Base-by-base conservation (phyloP, 2,888 invertebrate genomes). In the Tinea pellionella region DNA sequence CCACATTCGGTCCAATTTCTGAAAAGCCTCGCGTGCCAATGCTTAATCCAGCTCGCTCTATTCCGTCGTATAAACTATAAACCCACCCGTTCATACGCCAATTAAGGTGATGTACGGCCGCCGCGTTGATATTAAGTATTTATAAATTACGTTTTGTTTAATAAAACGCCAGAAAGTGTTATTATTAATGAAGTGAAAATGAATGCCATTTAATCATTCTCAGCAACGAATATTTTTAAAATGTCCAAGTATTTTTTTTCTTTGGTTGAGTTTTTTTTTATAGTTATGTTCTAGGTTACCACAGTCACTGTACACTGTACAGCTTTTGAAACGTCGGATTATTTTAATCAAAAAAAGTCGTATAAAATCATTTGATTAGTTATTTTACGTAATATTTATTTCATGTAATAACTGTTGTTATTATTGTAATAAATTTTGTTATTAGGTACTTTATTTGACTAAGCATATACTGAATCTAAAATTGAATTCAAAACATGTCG, bases 141-240 rank as follows among this genome's bases (percentile, higher is more conserved):
- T 80, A 78, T 78, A 78, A 80, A 80, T 77, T 78, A 80, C 73
- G 71, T 71, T 68, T 74, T 73, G 72, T 77, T 78, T 80, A 77
- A 76, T 82, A 77, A 79, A 82, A 78, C 72, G 68, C 69, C 70
- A 69, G 65, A 76, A 80, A 78, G 78, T 78, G 80, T 81, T 82
- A 74, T 77, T 76, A 80, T 82, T 80, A 78, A 81, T 81, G 75
- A 75, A 73, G 78, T 80, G 80, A 78, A 80, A 83, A 80, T 71
- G 71, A 74, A 74, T 69, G 67, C 66, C 69, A 66, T 67, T 79
- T 77, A 75, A 79, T 80, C 75, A 75, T 75, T 73, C 71, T 72
- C 70, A 69, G 53, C 53, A 19, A 53, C 24, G 24, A 53, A 53
- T 53, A 53, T 24, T 53, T 53, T 53, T 53, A 53, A 53, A 53